phyloP scores from a whole-genome alignment of 2,797 vertebrate species.

The Phylloscopus collybita region DNA sequence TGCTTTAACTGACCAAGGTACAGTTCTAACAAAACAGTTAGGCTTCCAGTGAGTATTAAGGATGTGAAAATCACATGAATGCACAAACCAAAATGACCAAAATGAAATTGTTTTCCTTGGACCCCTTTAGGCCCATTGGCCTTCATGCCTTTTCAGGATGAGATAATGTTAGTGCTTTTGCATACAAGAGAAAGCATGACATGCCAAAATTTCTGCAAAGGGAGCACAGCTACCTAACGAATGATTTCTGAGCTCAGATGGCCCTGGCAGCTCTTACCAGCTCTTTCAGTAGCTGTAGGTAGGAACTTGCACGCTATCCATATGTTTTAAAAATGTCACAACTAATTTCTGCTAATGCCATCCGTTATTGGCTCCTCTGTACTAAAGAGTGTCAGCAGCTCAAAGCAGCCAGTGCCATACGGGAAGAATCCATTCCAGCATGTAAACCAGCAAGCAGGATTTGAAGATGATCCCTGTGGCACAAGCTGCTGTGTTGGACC shows the following conservation, averaged over 20 bases:
- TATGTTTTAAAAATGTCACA: conserved; percentile 59
- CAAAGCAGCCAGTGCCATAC: background rate
- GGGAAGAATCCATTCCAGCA: background rate
- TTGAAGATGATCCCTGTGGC: background rate
- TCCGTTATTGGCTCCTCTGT: background rate
- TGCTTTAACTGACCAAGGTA: background rate
- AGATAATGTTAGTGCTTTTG: background rate
- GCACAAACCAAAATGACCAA: background rate
- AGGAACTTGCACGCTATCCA: background rate
- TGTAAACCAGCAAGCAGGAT: background rate
- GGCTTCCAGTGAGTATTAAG: background rate
- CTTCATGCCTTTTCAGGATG: background rate
- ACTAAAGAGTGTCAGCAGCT: background rate
- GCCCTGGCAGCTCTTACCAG: conserved; percentile 8
- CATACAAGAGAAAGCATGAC: background rate
- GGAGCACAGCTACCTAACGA: background rate
- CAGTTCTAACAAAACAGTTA: background rate
- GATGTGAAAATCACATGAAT: background rate
- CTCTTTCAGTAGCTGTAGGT: conserved; percentile 23
- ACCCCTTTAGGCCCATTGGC: background rate
- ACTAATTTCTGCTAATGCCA: conserved; percentile 53
- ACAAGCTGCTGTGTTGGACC: background rate
- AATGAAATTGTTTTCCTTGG: background rate
- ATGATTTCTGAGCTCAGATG: conserved; percentile 10
- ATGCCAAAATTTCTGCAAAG: background rate